Conservation (phyloP, 2,888 invertebrate genomes). For the Microplitis manilae region DNA sequence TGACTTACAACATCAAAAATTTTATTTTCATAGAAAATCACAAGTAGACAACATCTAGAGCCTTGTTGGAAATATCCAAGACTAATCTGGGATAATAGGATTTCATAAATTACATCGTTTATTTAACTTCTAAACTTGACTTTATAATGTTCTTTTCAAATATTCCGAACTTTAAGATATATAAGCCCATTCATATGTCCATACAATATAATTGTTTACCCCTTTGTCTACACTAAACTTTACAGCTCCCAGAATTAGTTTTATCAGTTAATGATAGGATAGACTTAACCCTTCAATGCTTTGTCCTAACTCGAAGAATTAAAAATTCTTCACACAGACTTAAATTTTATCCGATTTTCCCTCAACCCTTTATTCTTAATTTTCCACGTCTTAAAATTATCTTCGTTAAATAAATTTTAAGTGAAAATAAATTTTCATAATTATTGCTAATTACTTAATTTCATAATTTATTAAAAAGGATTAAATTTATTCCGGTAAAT, state of each 20-base stretch:
- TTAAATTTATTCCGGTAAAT: too few relatives aligned
- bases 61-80: neutral
- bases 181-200: neutral
- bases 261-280: too few relatives aligned
- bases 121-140: neutral
- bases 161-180: neutral
- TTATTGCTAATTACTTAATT: too few relatives aligned
- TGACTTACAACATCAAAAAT: neutral
- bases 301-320: too few relatives aligned
- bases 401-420: neutral
- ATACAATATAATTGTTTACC: neutral
- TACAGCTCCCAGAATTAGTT: too few relatives aligned
- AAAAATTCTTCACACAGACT: too few relatives aligned
- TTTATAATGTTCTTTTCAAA: neutral
- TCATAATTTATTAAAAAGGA: too few relatives aligned
- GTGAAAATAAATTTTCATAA: neutral
- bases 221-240: neutral
- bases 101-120: neutral
- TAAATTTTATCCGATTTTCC: neutral
- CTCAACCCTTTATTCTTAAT: neutral
- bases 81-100: neutral
- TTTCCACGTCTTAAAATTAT: neutral
- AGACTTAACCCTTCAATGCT: too few relatives aligned
- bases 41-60: neutral
- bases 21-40: neutral